These are phyloP conservation scores for Drosophila fulvimacula DNA, from an alignment of 2,888 invertebrate species.

Conservation along the genomic window DNA sequence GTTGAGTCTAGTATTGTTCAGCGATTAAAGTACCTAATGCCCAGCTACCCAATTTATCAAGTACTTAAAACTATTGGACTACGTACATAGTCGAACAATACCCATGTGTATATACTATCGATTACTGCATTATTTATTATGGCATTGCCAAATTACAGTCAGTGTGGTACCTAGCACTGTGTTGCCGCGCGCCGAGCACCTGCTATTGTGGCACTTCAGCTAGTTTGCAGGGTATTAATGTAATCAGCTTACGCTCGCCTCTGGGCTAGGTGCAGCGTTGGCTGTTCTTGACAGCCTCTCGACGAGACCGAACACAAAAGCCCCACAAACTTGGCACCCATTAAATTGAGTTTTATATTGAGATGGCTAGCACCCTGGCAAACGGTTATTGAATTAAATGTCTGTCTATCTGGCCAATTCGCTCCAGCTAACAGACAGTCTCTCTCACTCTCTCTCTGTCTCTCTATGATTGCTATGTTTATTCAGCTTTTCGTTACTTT, in stretches of 20 bases:
- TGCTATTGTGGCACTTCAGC: background rate
- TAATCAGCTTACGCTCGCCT: background rate
- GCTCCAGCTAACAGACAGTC: background rate
- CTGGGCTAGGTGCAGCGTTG: constrained; percentile 26
- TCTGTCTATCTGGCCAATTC: constrained; percentile 19
- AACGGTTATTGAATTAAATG: constrained; percentile 69
- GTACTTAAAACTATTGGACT: background rate
- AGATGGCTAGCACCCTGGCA: constrained; percentile 57
- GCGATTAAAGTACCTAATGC: background rate
- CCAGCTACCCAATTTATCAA: background rate
- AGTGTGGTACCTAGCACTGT: background rate
- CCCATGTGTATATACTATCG: background rate
- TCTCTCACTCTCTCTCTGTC: background rate
- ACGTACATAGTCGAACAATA: background rate
- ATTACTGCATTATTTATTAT: background rate
- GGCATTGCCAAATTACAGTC: background rate
- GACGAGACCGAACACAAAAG: constrained; percentile 44
- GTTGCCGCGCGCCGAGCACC: background rate
- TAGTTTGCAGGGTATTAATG: constrained; percentile 29
- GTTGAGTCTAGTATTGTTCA: background rate
- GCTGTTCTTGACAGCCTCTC: constrained; percentile 69
- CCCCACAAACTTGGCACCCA: constrained; percentile 63
- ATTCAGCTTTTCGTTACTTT: constrained; percentile 19
- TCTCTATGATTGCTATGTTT: background rate
- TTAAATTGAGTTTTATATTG: constrained; percentile 75